Evolutionary conservation across 2,888 invertebrate species (phyloP), one percentile per base, ranked within the genome.

Genomic region (Carcina quercana): DNA sequence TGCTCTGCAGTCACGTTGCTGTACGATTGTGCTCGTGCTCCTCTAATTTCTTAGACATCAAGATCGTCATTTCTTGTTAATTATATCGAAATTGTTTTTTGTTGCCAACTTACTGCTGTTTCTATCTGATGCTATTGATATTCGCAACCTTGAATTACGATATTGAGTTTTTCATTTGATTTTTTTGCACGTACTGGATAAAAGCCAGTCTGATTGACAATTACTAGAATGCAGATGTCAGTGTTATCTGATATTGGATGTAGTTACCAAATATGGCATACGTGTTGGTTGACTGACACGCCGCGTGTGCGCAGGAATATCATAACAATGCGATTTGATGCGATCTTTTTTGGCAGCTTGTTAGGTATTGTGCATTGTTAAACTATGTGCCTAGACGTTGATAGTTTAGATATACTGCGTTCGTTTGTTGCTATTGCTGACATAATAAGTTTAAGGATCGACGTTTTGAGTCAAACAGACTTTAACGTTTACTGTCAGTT

Each of bases 1-100:
- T 64, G 64, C 59, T 67, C 75, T 74, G 59, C 43, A 71, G 80
- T 82, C 82, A 82, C 68, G 75, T 59, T 71, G 56, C 55, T 47
- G 47, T 53, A 67, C 71, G 53, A 68, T 70, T 76, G 72, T 78
- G 50, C 66, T 54, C 61, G 61, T 59, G 65, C 65, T 68, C 60
- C 60, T 64, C 60, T 68, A 67, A 70, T 72, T 69, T 69, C 53
- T 43, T 51, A 68, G 65, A 67, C 65, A 63, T 71, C 63, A 62
- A 53, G 61, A 64, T 69, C 59, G 53, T 50, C 57, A 68, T 68
- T 74, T 69, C 63, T 65, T 45, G 67, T 73, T 78, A 79, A 80
- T 78, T 79, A 74, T 60, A 62, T 55, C 56, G 51, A 53, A 60
- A 61, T 52, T 37, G 45, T 57, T 71, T 72, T 70, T 68, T 56